A percentile compares a stretch with the other conserved stretches of the same genome.
These are phyloP conservation scores for Calosoma granatense DNA, from an alignment of 1,140 invertebrate species.

Conservation along the genomic window DNA sequence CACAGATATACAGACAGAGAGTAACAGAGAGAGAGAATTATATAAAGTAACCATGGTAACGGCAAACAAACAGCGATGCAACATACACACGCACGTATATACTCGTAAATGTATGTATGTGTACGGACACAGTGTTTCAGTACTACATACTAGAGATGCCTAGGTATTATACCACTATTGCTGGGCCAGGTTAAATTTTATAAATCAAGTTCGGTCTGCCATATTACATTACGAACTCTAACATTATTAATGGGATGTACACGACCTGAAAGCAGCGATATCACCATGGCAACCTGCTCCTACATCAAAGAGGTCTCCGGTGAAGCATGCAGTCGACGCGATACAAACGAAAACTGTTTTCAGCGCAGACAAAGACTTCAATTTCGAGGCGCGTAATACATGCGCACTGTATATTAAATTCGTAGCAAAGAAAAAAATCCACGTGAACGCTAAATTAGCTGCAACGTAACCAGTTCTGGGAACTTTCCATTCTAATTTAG, in stretches of 20 bases:
- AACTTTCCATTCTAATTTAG: too few species aligned
- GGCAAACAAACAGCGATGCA: too few species aligned
- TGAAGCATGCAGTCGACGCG: neutral
- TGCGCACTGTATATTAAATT: slow-evolving; percentile 3
- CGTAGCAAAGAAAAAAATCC: neutral
- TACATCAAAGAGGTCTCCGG: neutral
- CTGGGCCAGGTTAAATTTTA: neutral
- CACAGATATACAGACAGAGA: too few species aligned
- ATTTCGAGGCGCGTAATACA: neutral
- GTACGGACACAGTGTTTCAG: too few species aligned
- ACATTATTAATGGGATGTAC: slow-evolving; percentile 8
- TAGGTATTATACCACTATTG: too few species aligned
- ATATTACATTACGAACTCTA: slow-evolving; percentile 6
- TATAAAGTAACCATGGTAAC: too few species aligned
- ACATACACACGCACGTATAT: too few species aligned
- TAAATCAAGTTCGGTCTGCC: slow-evolving; percentile 7
- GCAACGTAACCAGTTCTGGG: too few species aligned
- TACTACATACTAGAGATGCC: too few species aligned
- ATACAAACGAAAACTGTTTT: slow-evolving; percentile 1
- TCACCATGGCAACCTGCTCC: slow-evolving; percentile 1
- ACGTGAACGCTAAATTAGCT: too few species aligned
- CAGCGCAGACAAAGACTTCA: slow-evolving; percentile 2
- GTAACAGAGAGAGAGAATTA: too few species aligned
- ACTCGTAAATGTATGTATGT: too few species aligned
- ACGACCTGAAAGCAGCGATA: slow-evolving; percentile 6